Percentiles rank a stretch among this genome's conserved stretches.
Evolutionary conservation across 2,113 vertebrate genomes (phyloP).

Genomic region (Lycaon pictus): DNA sequence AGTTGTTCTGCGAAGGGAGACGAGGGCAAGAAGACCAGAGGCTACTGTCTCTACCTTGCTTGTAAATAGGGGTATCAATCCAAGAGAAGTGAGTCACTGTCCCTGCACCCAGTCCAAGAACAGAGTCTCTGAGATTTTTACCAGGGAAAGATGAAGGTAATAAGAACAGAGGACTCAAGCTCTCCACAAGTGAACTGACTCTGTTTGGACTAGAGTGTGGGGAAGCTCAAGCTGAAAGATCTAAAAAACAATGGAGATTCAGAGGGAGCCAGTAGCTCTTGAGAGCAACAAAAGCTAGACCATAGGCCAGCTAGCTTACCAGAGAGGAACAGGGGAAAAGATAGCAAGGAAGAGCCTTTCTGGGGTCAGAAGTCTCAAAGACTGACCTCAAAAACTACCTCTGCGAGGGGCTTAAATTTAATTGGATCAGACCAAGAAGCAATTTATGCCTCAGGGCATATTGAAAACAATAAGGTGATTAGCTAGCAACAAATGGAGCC

Average conservation of each 20-base stretch:
- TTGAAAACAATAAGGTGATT: slow-evolving; percentile 28
- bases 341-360: not conserved
- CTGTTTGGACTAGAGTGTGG: slow-evolving; percentile 1
- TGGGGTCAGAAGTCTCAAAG: not conserved
- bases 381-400: slow-evolving; percentile 7
- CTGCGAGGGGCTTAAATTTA: not conserved
- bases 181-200: not conserved
- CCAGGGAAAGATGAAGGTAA: not conserved
- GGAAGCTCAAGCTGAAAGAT: slow-evolving; percentile 2
- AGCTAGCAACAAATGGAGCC: not conserved
- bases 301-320: not conserved
- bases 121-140: not conserved
- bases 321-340: not conserved
- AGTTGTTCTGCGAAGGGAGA: not conserved
- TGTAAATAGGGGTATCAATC: not conserved
- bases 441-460: not conserved
- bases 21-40: not conserved
- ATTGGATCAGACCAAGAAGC: not conserved
- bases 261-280: not conserved
- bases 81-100: not conserved
- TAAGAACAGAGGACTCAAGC: not conserved
- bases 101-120: not conserved
- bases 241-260: slow-evolving; percentile 51
- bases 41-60: not conserved
- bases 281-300: not conserved